Evolutionary conservation across 1,140 invertebrate genomes (phyloP).

Genomic region (Neodiprion fabricii): DNA sequence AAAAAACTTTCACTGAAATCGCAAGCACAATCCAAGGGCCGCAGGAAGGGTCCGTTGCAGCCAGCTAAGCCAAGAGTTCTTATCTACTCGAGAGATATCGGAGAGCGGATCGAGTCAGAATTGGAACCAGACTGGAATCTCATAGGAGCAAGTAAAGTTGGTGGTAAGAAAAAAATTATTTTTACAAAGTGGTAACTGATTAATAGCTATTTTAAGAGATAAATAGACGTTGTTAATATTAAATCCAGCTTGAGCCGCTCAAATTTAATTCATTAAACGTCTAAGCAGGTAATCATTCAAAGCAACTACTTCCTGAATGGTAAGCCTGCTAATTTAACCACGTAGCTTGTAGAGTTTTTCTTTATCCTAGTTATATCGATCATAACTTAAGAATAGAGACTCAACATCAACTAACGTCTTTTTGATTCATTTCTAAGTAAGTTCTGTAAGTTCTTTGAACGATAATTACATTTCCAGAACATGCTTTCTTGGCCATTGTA

Average conservation of each 20-base stretch:
- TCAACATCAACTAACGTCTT: no score
- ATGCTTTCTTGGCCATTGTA: slow-evolving; percentile 72
- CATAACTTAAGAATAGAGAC: background rate
- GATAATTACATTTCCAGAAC: slow-evolving; percentile 57
- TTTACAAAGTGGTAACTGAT: background rate
- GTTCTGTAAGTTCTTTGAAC: background rate
- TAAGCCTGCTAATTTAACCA: background rate
- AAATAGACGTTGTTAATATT: background rate
- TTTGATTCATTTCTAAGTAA: slow-evolving; percentile 2
- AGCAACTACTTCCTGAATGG: slow-evolving; percentile 4
- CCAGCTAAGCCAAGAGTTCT: slow-evolving; percentile 70
- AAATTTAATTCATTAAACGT: slow-evolving; percentile 4
- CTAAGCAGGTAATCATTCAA: background rate
- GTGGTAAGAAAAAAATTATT: slow-evolving; percentile 49
- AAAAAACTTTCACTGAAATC: slow-evolving; percentile 72
- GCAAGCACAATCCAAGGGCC: slow-evolving; percentile 53
- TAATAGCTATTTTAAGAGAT: slow-evolving; percentile 1
- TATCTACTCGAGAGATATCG: slow-evolving; percentile 67
- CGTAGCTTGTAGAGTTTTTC: background rate
- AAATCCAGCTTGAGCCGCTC: background rate
- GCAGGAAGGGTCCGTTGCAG: slow-evolving; percentile 60
- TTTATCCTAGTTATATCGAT: background rate
- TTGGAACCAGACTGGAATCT: slow-evolving; percentile 73
- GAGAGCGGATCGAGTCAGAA: slow-evolving; percentile 61
- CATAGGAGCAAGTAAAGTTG: slow-evolving; percentile 67